These are phyloP conservation scores for Xanthorhoe designata DNA, from an alignment of 2,888 invertebrate genomes.

Conservation along the genomic window DNA sequence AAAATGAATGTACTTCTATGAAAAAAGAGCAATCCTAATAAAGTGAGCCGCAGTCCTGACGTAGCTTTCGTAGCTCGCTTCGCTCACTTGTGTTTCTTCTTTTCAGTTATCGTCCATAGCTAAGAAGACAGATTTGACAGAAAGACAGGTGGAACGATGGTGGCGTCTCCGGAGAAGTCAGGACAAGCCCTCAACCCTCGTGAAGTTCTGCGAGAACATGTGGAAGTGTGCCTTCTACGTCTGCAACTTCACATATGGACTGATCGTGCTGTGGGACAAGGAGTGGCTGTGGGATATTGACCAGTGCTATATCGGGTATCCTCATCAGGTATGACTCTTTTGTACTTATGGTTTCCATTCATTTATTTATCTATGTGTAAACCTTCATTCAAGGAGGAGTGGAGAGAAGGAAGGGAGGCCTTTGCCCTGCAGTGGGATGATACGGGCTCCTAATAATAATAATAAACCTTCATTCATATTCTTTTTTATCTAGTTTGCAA, in stretches of 20 bases:
- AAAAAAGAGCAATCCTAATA: no score
- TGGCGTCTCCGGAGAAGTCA: slow-evolving; percentile 93
- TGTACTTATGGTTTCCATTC: no score
- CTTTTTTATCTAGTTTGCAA: no score
- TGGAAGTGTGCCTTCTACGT: slow-evolving; percentile 96
- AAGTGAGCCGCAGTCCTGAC: no score
- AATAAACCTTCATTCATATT: no score
- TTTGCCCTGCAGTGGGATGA: no score
- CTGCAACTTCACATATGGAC: slow-evolving; percentile 93
- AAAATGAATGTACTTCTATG: no score
- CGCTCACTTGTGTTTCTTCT: not conserved
- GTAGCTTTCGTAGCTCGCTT: no score
- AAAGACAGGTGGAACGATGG: slow-evolving; percentile 97
- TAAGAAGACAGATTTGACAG: slow-evolving; percentile 93
- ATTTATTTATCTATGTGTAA: no score
- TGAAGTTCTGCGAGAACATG: slow-evolving; percentile 96
- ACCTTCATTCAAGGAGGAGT: no score
- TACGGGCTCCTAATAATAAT: no score
- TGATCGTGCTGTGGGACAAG: slow-evolving; percentile 95
- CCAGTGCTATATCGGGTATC: slow-evolving; percentile 93
- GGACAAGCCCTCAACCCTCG: slow-evolving; percentile 95
- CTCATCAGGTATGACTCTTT: slow-evolving; percentile 87
- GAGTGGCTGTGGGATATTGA: slow-evolving; percentile 98
- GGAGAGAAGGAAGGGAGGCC: no score
- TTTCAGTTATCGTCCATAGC: slow-evolving; percentile 88